Percentiles rank a stretch among this genome's conserved stretches.
Conservation (phyloP, 2,113 vertebrate species). For the Natator depressus region DNA sequence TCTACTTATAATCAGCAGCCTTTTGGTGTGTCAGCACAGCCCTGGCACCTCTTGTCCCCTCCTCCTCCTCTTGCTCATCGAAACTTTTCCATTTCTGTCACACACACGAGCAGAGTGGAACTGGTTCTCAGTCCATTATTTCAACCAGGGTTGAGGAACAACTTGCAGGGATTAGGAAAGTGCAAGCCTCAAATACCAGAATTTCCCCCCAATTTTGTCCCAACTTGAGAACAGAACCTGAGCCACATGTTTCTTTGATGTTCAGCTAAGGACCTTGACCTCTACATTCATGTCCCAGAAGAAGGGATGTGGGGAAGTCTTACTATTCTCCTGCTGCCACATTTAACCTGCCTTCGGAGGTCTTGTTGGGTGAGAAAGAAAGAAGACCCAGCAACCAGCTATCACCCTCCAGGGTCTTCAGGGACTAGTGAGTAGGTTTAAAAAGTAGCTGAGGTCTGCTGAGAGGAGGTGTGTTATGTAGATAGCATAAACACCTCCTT, state of each 20-base stretch:
- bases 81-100: slow-evolving; percentile 28
- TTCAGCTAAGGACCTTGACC: neutral
- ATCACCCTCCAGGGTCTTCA: neutral
- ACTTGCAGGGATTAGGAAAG: accelerated
- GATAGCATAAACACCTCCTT: neutral
- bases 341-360: neutral
- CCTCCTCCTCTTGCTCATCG: slow-evolving; percentile 6
- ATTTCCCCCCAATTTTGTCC: accelerated
- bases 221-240: neutral
- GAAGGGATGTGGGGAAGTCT: neutral
- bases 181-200: accelerated
- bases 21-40: neutral
- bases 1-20: neutral
- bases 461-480: accelerated
- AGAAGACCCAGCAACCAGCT: neutral
- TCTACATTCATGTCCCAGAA: neutral
- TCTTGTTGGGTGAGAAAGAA: neutral
- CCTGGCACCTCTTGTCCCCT: slow-evolving; percentile 19
- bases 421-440: neutral
- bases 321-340: neutral
- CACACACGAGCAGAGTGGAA: neutral
- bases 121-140: accelerated
- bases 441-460: neutral
- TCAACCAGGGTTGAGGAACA: neutral
- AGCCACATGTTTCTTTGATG: neutral